A percentile compares a stretch with the other conserved stretches of the same genome.
These are phyloP conservation scores for Odontomyia ornata DNA, from an alignment of 2,888 invertebrate genomes.

Conservation along the genomic window DNA sequence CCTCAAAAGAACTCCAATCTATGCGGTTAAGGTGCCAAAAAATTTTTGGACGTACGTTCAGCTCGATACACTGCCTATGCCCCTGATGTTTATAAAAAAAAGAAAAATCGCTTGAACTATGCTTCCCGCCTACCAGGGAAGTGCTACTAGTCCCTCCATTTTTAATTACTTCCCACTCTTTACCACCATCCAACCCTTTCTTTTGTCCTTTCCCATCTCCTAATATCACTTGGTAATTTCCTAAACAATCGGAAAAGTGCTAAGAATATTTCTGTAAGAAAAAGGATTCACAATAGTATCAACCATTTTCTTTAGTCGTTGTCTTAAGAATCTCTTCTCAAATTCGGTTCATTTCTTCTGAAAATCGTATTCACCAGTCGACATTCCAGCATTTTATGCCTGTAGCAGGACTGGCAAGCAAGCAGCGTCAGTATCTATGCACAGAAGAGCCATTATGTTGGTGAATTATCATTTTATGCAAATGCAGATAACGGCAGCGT, in stretches of 20 bases:
- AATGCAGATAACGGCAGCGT: conserved; percentile 55
- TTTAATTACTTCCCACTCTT: not conserved
- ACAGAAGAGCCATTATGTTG: conserved; percentile 50
- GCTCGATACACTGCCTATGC: too few relatives aligned
- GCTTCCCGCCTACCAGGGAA: too few relatives aligned
- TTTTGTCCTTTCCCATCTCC: not conserved
- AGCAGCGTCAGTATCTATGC: conserved; percentile 44
- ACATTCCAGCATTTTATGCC: conserved; percentile 34
- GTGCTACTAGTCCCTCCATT: too few relatives aligned
- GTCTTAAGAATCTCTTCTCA: not conserved
- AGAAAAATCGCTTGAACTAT: too few relatives aligned
- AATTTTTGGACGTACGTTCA: too few relatives aligned
- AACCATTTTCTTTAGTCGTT: not conserved
- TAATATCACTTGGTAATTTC: not conserved
- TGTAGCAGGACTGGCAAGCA: conserved; percentile 22
- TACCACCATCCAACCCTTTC: not conserved
- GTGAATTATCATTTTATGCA: conserved; percentile 55
- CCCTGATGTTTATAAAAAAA: too few relatives aligned
- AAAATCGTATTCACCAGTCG: not conserved
- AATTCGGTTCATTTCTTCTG: not conserved
- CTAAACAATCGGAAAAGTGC: conserved; percentile 40
- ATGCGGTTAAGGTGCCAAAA: too few relatives aligned
- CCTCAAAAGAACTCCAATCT: too few relatives aligned
- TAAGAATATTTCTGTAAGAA: conserved; percentile 21
- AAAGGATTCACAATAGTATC: conserved; percentile 34